Conservation (phyloP, 2,113 vertebrate species). For the Labeo rohita region DNA sequence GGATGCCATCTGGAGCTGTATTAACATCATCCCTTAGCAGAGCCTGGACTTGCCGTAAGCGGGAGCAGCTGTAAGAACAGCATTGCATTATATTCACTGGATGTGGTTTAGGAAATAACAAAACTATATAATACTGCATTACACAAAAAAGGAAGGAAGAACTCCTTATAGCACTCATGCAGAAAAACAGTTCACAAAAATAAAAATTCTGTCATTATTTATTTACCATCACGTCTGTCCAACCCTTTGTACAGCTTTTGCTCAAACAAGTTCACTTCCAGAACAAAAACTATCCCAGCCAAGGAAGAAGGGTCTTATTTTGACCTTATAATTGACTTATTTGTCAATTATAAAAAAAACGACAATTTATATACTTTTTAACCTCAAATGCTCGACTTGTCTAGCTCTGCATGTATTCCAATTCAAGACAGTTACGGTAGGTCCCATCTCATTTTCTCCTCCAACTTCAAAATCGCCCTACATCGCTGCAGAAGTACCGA, state of each 20-base stretch:
- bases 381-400: no score
- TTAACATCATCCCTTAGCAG: constrained; percentile 82
- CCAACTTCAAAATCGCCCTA: no score
- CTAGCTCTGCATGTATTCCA: no score
- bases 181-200: not conserved
- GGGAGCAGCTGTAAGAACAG: constrained; percentile 81
- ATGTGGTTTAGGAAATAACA: not conserved
- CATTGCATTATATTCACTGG: constrained; percentile 43
- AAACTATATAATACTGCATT: not conserved
- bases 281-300: no score
- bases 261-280: not conserved
- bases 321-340: no score
- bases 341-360: no score
- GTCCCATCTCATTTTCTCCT: no score
- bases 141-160: not conserved
- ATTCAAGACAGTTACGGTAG: no score
- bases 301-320: no score
- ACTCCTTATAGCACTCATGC: not conserved
- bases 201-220: not conserved
- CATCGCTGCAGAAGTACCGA: no score
- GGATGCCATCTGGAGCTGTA: constrained; percentile 85
- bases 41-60: constrained; percentile 87
- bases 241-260: not conserved
- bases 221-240: not conserved
- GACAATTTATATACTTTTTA: no score